Evolutionary conservation across 2,797 vertebrate species (phyloP).

Genomic region (Sarcophilus harrisii): DNA sequence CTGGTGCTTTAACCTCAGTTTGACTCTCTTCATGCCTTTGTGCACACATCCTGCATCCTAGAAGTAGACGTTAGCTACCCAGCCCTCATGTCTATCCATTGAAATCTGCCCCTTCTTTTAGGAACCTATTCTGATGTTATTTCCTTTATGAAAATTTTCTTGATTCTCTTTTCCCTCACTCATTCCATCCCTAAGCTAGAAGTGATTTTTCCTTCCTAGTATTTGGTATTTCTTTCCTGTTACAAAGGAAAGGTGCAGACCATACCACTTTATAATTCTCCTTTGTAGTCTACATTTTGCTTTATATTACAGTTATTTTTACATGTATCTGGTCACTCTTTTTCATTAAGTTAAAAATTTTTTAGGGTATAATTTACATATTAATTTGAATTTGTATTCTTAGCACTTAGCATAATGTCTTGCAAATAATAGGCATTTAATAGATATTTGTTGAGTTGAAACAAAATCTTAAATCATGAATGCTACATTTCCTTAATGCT

Average conservation of each 20-base stretch:
- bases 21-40: background rate
- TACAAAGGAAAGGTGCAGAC: background rate
- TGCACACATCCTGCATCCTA: background rate
- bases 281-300: background rate
- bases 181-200: background rate
- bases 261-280: background rate
- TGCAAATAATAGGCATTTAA: background rate
- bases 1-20: background rate
- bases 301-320: background rate
- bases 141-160: background rate
- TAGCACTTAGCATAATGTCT: background rate
- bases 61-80: background rate
- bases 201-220: background rate
- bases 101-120: background rate
- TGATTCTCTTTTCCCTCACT: background rate
- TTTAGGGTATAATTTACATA: background rate
- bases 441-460: background rate
- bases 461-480: background rate
- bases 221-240: background rate
- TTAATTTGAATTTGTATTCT: background rate
- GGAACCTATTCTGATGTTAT: background rate
- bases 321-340: background rate
- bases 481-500: conserved; percentile 22
- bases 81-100: background rate
- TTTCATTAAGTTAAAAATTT: background rate